Base-by-base conservation (phyloP, 2,113 vertebrate species). In the Odontesthes bonariensis region DNA sequence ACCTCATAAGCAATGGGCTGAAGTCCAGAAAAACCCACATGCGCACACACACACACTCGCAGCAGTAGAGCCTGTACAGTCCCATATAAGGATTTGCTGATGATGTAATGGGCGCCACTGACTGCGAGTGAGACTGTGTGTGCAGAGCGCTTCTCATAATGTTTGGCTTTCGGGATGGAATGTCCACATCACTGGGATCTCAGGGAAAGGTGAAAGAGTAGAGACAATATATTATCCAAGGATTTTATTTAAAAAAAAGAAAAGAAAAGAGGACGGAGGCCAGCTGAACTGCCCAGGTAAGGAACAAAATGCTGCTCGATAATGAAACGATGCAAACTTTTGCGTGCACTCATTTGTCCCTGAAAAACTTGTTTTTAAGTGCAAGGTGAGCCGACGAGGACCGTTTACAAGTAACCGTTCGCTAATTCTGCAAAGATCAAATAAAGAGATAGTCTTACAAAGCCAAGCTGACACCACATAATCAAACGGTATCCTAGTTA, bases 161-260 rank as follows among this genome's bases (percentile, higher is more conserved):
- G 91, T 92, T 93, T 91, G 83, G 90, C 89, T 92, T 92, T 92
- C 90, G 69, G 87, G 88, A 84, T 92, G 92, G 91, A 93, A 93
- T 87, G 91, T 91, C 83, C 91, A 93, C 90, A 92, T 92, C 86
- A 89, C 85, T 86, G 83, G 83, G 87, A 88, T 88, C 88, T 81
- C 81, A 84, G 70, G 54, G 60, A 88, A 82, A 86, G 61, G 66
- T 73, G 77, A 84, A 82, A 67, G 68, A 69, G 31, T 59, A 69
- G 63, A 81, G 67, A 40, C 70, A 49, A 79, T 65, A 73, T 72
- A 74, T 78, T 82, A 73, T 84, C 79, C 58, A 33, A 83, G 81
- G 81, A 89, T 65, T 89, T 81, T 64, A 10, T 4, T 8, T 1
- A 6, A 5, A 7, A 38, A 7, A 7, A 38, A 38, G 35, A 35